Conservation (phyloP, 2,888 invertebrate genomes). For the Ptychoptera albimana region DNA sequence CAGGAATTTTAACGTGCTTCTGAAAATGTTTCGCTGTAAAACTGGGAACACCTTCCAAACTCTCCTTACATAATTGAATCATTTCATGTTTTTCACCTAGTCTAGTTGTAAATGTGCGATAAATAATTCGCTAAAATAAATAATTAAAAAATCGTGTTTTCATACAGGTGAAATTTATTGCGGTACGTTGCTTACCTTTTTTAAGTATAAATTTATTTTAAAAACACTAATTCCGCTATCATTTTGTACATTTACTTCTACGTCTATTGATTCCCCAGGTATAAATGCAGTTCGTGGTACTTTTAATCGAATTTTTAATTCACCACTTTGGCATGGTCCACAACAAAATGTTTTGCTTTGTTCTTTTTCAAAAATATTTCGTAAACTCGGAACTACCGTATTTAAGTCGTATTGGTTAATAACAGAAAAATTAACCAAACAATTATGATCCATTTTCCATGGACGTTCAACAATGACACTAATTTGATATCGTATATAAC, state of each 20-base stretch:
- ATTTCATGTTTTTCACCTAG: no score
- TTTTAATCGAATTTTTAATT: background rate
- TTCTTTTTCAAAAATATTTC: conserved; percentile 6
- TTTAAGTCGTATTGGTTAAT: conserved; percentile 59
- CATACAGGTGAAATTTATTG: no score
- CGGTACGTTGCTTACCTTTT: conserved; percentile 28
- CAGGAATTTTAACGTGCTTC: no score
- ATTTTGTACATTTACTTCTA: conserved; percentile 34
- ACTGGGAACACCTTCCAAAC: no score
- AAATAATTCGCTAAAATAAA: no score
- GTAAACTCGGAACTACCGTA: conserved; percentile 12
- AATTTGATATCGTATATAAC: conserved; percentile 35
- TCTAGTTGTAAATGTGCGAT: no score
- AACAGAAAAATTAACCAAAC: conserved; percentile 47
- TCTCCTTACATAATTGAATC: no score
- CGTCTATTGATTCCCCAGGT: conserved; percentile 6
- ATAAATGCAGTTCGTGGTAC: conserved; percentile 7
- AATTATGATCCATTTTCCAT: conserved; percentile 30
- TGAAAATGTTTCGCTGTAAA: no score
- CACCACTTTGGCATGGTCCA: no score
- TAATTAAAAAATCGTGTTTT: no score
- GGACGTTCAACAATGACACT: conserved; percentile 40
- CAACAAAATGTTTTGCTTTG: conserved; percentile 13
- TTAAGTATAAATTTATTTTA: conserved; percentile 26
- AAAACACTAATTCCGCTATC: conserved; percentile 32